Percentiles rank a stretch among this genome's conserved stretches.
These are phyloP conservation scores for Clostera curtula DNA, from an alignment of 2,888 invertebrate genomes.

Conservation along the genomic window DNA sequence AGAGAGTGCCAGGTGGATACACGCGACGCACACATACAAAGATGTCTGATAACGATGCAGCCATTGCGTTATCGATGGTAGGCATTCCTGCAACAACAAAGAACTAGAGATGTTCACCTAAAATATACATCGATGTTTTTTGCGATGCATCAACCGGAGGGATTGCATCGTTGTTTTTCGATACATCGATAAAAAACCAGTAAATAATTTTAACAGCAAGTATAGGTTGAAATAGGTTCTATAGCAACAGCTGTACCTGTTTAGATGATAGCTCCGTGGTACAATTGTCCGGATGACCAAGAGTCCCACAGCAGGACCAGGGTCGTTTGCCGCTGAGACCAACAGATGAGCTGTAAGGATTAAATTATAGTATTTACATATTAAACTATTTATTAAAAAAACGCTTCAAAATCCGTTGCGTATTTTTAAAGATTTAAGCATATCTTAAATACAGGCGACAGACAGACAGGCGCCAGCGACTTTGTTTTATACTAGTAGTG, in stretches of 20 bases:
- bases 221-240: neutral
- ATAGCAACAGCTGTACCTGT: constrained; percentile 24
- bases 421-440: neutral
- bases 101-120: no score
- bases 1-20: constrained; percentile 40
- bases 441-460: neutral
- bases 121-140: no score
- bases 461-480: neutral
- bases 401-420: neutral
- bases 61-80: constrained; percentile 36
- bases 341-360: constrained; percentile 14
- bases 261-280: constrained; percentile 21
- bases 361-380: neutral
- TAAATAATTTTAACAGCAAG: neutral
- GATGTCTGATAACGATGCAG: constrained; percentile 33
- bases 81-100: constrained; percentile 40
- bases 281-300: constrained; percentile 39
- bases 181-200: neutral
- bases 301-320: constrained; percentile 54
- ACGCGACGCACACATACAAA: constrained; percentile 39
- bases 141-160: no score
- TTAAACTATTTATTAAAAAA: neutral
- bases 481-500: no score
- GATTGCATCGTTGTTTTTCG: no score
- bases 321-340: constrained; percentile 23